Evolutionary conservation across 2,888 invertebrate species (phyloP).

Genomic region (Gymnocheta viridis): DNA sequence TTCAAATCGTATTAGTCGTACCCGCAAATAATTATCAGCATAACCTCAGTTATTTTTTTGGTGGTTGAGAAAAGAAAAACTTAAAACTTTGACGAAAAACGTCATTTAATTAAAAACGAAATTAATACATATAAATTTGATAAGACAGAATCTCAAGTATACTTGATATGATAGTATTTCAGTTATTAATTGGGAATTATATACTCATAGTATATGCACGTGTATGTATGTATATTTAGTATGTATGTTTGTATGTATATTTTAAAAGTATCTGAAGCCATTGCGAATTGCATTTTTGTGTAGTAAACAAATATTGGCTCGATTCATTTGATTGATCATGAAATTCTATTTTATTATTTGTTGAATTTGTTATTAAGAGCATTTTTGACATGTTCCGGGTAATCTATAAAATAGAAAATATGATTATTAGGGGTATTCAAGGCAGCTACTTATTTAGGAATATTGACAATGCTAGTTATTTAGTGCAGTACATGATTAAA

Average conservation of each 20-base stretch:
- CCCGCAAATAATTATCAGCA: neutral
- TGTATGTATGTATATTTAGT: too few relatives aligned
- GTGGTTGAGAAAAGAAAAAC: neutral
- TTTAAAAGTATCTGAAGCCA: neutral
- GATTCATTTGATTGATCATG: conserved; percentile 9
- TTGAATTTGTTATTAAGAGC: neutral
- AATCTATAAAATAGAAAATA: neutral
- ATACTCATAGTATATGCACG: too few relatives aligned
- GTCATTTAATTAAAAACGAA: neutral
- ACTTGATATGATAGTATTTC: neutral
- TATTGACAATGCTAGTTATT: too few relatives aligned
- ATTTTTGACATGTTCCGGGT: neutral
- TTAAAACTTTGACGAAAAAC: neutral
- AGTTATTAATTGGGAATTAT: neutral
- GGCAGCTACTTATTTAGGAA: too few relatives aligned
- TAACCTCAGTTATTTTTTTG: neutral
- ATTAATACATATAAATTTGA: neutral
- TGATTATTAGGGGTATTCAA: neutral
- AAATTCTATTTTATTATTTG: conserved; percentile 11
- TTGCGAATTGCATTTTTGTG: neutral
- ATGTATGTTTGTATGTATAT: neutral
- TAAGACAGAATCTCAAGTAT: neutral
- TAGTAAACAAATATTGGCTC: conserved; percentile 10
- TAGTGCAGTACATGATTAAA: too few relatives aligned
- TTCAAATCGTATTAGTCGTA: too few relatives aligned